Evolutionary conservation across 2,113 vertebrate genomes (phyloP), one percentile per base, ranked within the genome.

Genomic region (Patagioenas fasciata): DNA sequence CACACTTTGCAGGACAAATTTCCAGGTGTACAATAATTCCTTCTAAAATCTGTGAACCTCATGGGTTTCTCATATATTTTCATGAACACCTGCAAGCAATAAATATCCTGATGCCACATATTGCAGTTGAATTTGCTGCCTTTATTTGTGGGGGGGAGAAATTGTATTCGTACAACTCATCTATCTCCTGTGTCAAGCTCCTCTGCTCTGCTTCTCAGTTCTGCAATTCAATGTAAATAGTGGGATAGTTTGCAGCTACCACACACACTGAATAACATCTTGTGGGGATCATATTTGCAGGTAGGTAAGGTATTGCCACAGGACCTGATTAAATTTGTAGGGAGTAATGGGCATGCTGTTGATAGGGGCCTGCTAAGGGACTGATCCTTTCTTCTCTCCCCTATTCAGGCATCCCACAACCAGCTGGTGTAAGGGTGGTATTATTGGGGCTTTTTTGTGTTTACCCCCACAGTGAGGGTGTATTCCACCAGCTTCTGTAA

Each of bases 31-130:
- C 91, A 96, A 96, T 96, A 95, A 94, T 88, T 94, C 88, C 95
- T 96, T 92, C 96, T 96, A 94, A 95, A 96, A 95, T 94, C 96
- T 93, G 95, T 92, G 92, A 96, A 96, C 86, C 91, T 94, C 95
- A 81, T 94, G 96, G 93, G 90, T 94, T 95, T 97, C 90, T 96
- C 93, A 81, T 96, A 96, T 96, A 96, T 97, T 97, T 97, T 96
- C 95, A 81, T 92, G 96, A 94, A 95, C 96, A 96, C 96, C 96
- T 96, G 96, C 92, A 94, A 95, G 92, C 80, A 94, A 92, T 96
- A 96, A 96, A 95, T 97, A 96, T 93, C 83, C 88, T 56, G 85
- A 73, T 92, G 91, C 91, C 0, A 13, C 73, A 57, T 91, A 94
- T 91, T 87, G 93, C 96, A 87, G 92, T 66, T 80, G 93, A 96